phyloP scores from a whole-genome alignment of 2,797 vertebrate species.

The Myotis pilosus region DNA sequence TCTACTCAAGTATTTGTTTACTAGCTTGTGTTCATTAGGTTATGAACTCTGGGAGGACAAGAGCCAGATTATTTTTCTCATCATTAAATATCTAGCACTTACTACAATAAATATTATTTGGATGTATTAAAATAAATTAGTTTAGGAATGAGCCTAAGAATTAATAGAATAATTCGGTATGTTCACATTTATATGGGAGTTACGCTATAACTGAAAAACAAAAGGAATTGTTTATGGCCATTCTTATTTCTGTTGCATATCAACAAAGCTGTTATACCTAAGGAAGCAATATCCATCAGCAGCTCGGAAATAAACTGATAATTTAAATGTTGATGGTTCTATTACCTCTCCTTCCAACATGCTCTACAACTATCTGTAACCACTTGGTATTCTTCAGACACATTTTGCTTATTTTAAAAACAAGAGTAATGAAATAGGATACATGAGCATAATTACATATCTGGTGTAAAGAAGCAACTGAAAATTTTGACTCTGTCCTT shows the following conservation, averaged over 20 bases:
- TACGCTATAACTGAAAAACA: constrained; percentile 3
- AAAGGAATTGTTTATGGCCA: constrained; percentile 1
- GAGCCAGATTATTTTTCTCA: not conserved
- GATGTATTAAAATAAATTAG: not conserved
- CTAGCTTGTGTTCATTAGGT: not conserved
- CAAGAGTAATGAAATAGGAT: not conserved
- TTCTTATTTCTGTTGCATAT: constrained; percentile 53
- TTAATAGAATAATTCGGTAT: not conserved
- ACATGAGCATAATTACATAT: not conserved
- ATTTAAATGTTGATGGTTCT: constrained; percentile 66
- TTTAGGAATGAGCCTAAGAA: not conserved
- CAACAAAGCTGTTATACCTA: constrained; percentile 53
- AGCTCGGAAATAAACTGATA: constrained; percentile 56
- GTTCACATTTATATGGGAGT: not conserved
- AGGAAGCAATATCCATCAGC: constrained; percentile 48
- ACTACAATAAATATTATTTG: not conserved
- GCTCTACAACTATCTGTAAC: constrained; percentile 49
- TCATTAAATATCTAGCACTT: not conserved
- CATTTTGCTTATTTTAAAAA: constrained; percentile 53
- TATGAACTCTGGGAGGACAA: not conserved
- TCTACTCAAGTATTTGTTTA: not conserved
- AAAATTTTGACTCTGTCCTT: not conserved
- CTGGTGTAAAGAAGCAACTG: not conserved
- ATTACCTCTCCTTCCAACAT: constrained; percentile 36
- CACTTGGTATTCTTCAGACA: constrained; percentile 22